Evolutionary conservation across 37 sponge, comb jelly and placozoan species (phyloP), one percentile per base, ranked within the genome.

Genomic region (Beroe forskalii): DNA sequence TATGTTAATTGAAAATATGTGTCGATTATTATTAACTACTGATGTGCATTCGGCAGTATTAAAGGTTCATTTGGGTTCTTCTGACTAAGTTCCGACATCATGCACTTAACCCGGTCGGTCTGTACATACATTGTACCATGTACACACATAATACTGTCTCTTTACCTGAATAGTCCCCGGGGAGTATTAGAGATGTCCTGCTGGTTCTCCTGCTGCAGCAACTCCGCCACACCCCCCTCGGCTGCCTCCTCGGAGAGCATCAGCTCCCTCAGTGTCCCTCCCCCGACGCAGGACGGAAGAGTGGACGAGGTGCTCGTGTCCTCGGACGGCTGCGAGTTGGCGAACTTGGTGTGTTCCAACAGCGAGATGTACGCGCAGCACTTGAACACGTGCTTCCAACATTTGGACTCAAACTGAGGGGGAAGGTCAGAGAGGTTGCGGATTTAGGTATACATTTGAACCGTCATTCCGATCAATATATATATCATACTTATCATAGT

Each of bases 301-400:
- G 72, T 36, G 35, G 37, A 14, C 19, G 35, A 14, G 19, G 72
- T 69, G 4, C 37, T 32, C 33, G 14, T 37, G 38, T 28, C 32
- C 4, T 44, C 55, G n/a, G 28, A 25, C 1, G 28, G 28, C 55
- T 44, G 28, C 19, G 38, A 23, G 55, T 80, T 43, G 14, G 86
- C 86, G 20, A 80, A 80, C 86, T 80, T 80, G 86, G 44, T 80
- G 86, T 80, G 86, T 23, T 90, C 90, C 90, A 90, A 25, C 3
- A 40, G 64, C n/a, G 90, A 62, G 67, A 90, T 64, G 67, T 42
- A 90, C 8, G 90, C 90, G 17, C 67, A 90, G 42, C 90, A 90
- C 90, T 64, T 90, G 67, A 90, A 90, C 67, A 90, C 67, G 32
- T 90, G 90, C 41, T 90, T 90, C 90, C 90, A 90, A 25, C 90